Conservation (phyloP, 2,113 vertebrate genomes). For the Cyphomyrus plagiostoma region DNA sequence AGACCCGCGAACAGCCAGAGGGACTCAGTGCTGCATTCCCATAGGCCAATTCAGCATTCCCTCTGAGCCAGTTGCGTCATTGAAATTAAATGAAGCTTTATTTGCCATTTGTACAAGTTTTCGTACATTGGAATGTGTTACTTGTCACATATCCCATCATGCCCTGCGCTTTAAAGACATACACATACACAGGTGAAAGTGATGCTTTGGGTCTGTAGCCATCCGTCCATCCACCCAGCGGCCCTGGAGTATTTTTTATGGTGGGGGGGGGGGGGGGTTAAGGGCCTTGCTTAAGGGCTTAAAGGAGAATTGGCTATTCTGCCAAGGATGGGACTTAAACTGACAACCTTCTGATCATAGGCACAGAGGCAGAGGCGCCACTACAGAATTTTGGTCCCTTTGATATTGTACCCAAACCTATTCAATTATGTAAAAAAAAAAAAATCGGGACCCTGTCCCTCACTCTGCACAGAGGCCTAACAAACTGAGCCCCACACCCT, state of each 20-base stretch:
- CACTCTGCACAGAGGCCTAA: neutral
- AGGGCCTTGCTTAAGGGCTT: neutral
- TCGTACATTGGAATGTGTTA: neutral
- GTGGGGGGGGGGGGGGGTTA: neutral
- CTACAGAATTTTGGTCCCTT: neutral
- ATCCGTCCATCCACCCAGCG: neutral
- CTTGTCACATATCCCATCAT: neutral
- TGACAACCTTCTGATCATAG: neutral
- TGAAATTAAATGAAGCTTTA: neutral
- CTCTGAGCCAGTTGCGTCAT: neutral
- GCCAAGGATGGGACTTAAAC: neutral
- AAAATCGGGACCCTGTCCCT: neutral
- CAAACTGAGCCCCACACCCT: neutral
- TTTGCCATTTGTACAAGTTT: neutral
- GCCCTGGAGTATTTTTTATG: neutral
- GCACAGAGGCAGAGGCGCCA: neutral
- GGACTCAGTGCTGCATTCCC: neutral
- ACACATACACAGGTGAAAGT: neutral
- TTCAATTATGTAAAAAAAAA: neutral
- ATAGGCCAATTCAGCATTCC: neutral
- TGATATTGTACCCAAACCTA: neutral
- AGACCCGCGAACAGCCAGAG: neutral
- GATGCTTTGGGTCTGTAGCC: neutral
- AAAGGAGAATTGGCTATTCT: neutral
- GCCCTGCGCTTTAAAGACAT: neutral